These are phyloP conservation scores for Zhengitettix transpicula DNA, from an alignment of 2,888 invertebrate species.

Conservation along the genomic window DNA sequence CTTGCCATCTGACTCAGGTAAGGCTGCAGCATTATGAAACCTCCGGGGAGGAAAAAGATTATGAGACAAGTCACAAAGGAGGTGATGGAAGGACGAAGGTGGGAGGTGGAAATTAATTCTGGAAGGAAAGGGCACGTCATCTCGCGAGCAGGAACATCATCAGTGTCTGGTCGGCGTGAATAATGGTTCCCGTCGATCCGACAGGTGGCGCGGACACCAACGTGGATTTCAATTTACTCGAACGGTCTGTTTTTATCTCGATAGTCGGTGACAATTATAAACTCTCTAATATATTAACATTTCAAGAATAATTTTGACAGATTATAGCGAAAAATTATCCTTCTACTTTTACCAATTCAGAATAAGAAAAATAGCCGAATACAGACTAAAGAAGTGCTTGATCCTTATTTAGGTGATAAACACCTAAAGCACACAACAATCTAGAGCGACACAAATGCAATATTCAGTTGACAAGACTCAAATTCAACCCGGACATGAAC, in stretches of 20 bases:
- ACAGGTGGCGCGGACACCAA: not conserved
- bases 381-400: too few relatives aligned
- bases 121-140: not conserved
- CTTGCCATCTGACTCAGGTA: not conserved
- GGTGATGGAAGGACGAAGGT: not conserved
- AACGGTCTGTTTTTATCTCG: not conserved
- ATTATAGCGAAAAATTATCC: too few relatives aligned
- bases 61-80: not conserved
- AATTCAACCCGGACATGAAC: too few relatives aligned
- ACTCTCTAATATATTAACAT: too few relatives aligned
- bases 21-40: not conserved
- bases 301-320: too few relatives aligned
- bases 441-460: too few relatives aligned
- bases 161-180: not conserved
- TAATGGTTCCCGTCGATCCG: not conserved
- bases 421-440: too few relatives aligned
- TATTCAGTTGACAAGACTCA: too few relatives aligned
- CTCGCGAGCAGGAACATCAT: not conserved
- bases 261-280: too few relatives aligned
- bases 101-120: not conserved
- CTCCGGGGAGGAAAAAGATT: not conserved
- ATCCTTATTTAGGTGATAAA: too few relatives aligned
- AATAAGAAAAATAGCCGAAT: too few relatives aligned
- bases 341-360: too few relatives aligned
- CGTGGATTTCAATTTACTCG: not conserved